These are phyloP conservation scores for Lemur catta DNA, from an alignment of 2,797 vertebrate genomes.

Conservation along the genomic window DNA sequence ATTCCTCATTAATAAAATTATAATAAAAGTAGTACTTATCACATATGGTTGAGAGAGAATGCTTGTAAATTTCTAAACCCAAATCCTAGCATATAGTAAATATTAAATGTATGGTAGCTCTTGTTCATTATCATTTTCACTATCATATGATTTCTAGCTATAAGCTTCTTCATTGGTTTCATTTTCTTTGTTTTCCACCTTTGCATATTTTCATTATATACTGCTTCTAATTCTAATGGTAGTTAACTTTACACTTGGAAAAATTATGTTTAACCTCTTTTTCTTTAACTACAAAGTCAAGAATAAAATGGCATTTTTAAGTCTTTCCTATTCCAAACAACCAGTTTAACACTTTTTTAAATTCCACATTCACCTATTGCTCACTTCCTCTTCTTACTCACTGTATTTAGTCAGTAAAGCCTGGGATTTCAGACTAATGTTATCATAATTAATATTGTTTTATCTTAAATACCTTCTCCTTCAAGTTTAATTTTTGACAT, in stretches of 20 bases:
- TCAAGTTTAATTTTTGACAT: not conserved
- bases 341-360: not conserved
- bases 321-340: not conserved
- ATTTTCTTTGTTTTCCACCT: not conserved
- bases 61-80: not conserved
- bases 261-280: not conserved
- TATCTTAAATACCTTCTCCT: not conserved
- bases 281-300: not conserved
- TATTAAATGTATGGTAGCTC: not conserved
- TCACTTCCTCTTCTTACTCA: not conserved
- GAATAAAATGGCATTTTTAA: not conserved
- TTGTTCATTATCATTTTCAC: not conserved
- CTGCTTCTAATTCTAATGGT: not conserved
- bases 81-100: not conserved
- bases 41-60: not conserved
- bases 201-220: not conserved
- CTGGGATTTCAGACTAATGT: not conserved
- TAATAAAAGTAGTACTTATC: not conserved
- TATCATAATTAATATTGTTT: not conserved
- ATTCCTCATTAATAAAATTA: not conserved
- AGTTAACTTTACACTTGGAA: not conserved
- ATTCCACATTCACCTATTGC: not conserved
- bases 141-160: not conserved
- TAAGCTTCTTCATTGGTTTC: not conserved
- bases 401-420: not conserved